Evolutionary conservation across 1,140 invertebrate genomes (phyloP).

Genomic region (Camponotus floridanus): DNA sequence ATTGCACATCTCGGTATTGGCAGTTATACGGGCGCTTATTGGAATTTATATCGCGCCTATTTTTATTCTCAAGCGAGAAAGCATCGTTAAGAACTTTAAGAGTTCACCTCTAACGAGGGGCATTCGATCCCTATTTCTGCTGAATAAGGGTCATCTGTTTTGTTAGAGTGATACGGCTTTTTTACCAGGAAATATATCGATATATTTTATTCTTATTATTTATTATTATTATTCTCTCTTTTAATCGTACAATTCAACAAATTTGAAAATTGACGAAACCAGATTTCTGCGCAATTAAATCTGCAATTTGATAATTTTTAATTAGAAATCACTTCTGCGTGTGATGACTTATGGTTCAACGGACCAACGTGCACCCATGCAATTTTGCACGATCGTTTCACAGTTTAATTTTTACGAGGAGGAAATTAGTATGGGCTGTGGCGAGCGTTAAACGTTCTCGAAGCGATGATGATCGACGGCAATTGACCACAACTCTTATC

Average conservation of each 20-base stretch:
- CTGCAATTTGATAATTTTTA: background rate
- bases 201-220: background rate
- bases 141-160: background rate
- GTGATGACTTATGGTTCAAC: background rate
- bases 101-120: background rate
- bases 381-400: slow-evolving; percentile 60
- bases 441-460: slow-evolving; percentile 44
- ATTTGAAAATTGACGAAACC: background rate
- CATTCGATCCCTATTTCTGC: background rate
- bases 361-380: slow-evolving; percentile 9
- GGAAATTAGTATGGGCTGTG: slow-evolving; percentile 59
- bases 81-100: background rate
- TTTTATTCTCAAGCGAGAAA: slow-evolving; percentile 17
- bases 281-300: background rate
- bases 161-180: background rate
- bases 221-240: background rate
- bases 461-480: slow-evolving; percentile 52
- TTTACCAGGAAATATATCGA: background rate
- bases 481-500: slow-evolving; percentile 51
- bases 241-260: background rate
- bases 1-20: slow-evolving; percentile 48
- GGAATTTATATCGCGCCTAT: slow-evolving; percentile 61
- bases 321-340: background rate
- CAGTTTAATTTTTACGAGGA: slow-evolving; percentile 56
- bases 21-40: slow-evolving; percentile 62